Conservation (phyloP, 1,140 invertebrate genomes). For the Pantala flavescens region DNA sequence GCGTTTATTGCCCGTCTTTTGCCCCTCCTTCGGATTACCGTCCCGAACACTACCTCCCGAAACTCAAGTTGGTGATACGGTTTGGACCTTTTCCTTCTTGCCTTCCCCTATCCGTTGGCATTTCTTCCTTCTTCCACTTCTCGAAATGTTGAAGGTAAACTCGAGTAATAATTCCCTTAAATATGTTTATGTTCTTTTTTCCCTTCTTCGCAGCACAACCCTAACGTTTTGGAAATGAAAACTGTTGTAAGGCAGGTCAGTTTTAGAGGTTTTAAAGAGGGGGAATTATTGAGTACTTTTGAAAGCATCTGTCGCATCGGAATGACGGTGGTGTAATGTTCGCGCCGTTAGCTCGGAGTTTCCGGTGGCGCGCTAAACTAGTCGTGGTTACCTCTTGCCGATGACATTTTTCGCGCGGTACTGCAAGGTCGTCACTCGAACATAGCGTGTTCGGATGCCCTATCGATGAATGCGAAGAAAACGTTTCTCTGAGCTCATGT, state of each 20-base stretch:
- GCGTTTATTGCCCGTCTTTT: constrained; percentile 43
- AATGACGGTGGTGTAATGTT: neutral
- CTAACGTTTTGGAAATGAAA: constrained; percentile 25
- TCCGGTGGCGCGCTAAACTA: neutral
- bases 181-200: constrained; percentile 29
- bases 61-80: neutral
- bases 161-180: constrained; percentile 35
- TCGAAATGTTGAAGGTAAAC: constrained; percentile 21
- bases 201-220: constrained; percentile 21
- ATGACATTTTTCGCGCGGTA: neutral
- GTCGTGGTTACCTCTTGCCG: neutral
- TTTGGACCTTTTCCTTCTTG: constrained; percentile 10
- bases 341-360: neutral
- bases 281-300: constrained; percentile 2
- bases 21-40: constrained; percentile 22
- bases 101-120: neutral
- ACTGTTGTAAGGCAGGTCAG: neutral
- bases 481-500: too few relatives aligned
- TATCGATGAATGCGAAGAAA: too few relatives aligned
- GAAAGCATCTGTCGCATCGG: neutral
- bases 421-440: too few relatives aligned
- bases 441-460: too few relatives aligned
- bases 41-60: constrained; percentile 19
- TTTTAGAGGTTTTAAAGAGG: constrained; percentile 10
- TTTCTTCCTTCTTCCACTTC: neutral